phyloP scores from a whole-genome alignment of 1,140 invertebrate genomes.

The Drosophila subpulchrella region DNA sequence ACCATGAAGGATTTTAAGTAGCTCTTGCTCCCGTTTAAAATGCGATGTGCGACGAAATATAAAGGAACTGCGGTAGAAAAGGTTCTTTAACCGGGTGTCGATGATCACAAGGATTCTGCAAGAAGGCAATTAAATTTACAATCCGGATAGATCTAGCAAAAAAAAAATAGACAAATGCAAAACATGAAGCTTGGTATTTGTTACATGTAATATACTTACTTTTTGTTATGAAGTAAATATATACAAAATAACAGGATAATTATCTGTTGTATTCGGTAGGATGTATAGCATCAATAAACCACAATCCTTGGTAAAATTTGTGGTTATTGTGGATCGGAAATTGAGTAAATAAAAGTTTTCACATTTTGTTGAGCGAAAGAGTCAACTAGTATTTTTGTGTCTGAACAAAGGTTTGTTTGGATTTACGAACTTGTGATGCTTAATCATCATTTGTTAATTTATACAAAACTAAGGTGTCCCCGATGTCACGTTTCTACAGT shows the following conservation, averaged over 20 bases:
- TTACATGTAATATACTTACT: too few species aligned
- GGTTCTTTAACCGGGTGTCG: constrained; percentile 46
- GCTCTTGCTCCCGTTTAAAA: constrained; percentile 25
- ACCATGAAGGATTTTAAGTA: constrained; percentile 40
- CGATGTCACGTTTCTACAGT: background rate
- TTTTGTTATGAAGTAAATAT: too few species aligned
- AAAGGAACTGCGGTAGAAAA: constrained; percentile 42
- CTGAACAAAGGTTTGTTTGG: background rate
- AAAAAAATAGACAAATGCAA: background rate
- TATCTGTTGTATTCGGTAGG: too few species aligned
- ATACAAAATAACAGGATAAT: too few species aligned
- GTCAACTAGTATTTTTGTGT: background rate
- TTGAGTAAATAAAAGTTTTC: background rate
- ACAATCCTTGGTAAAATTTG: too few species aligned
- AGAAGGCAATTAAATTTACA: background rate
- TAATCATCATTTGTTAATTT: background rate
- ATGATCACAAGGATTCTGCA: constrained; percentile 52
- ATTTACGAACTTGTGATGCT: background rate
- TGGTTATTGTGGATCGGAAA: too few species aligned
- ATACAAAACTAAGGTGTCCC: background rate
- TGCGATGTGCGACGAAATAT: constrained; percentile 24
- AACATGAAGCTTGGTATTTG: too few species aligned
- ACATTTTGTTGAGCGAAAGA: background rate
- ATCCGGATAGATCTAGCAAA: background rate
- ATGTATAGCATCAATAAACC: too few species aligned